Evolutionary conservation across 2,888 invertebrate species (phyloP), one percentile per base, ranked within the genome.

Genomic region (Diaperis boleti): DNA sequence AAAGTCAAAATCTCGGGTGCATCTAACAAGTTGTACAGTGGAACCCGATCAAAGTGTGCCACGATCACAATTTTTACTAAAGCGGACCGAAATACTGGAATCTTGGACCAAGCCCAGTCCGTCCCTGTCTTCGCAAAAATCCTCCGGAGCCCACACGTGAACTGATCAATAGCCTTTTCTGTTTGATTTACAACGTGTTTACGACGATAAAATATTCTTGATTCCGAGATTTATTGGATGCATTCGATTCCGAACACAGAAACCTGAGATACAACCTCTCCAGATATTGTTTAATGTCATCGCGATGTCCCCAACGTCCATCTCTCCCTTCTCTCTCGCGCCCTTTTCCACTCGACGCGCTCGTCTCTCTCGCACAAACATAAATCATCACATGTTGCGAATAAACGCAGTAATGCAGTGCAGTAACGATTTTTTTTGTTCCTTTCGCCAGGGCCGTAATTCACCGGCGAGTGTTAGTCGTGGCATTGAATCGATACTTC

Each of bases 101-200:
- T n/a, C n/a, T n/a, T n/a, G n/a, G n/a, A n/a, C n/a, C n/a, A n/a
- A n/a, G n/a, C n/a, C n/a, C n/a, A 26, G 26, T 26, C 33, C 33
- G 33, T 33, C 33, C 33, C 33, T 33, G 33, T 11, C 2, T 5
- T 13, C 10, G 52, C 52, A 52, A 49, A 59, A 59, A 49, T 59
- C 33, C 41, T n/a, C 3, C 13, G 17, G 10, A 59, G 62, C 68
- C 69, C 68, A 71, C 72, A 70, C 71, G 66, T 64, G 62, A 70
- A 69, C 75, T 74, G 75, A 76, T 76, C 76, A 76, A 76, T 76
- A 76, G 76, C 72, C 71, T 68, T 59, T 67, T 70, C 70, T 70
- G 69, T 74, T 76, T 76, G 76, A 76, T 76, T 76, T 76, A 76
- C 70, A 69, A 72, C 68, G 73, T 76, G 75, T 75, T 75, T 74